Base-by-base conservation (phyloP, 2,888 invertebrate genomes). In the Hecatera dysodea region DNA sequence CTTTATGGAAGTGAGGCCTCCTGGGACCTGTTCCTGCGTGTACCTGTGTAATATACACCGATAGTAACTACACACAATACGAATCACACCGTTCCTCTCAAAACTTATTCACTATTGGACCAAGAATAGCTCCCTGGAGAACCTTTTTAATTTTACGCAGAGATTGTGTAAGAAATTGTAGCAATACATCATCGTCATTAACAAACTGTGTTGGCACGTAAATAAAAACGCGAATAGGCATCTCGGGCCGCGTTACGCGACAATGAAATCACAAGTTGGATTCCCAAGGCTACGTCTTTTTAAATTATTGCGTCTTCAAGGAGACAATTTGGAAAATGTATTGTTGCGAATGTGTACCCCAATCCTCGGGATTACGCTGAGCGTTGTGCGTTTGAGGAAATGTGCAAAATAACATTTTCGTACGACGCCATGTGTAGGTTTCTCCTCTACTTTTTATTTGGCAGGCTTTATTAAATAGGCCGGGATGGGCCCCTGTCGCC, bases 291-390 rank as follows among this genome's bases (percentile, higher is more conserved):
- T 78, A 56, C 86, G 87, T 87, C 87, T 91, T 91, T 91, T 93
- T 90, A 93, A 93, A 93, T 93, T 91, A 94, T 94, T 89, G 90
- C 93, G 90, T 90, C 89, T 93, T 93, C 91, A 91, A 88, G 91
- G 89, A 91, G 91, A 94, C 94, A 93, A 94, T 94, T 94, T 92
- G 83, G 89, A 83, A 89, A 93, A 94, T 92, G 93, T 93, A 93
- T 94, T 88, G 90, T 90, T 83, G 88, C 80, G 85, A 86, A 87
- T 88, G 87, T 86, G 87, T 88, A 87, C 86, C 87, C 87, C 88
- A 88, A 91, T 90, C 90, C 89, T 72, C 78, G 83, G 90, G 92
- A 93, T 94, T 93, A 93, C 89, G 84, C 81, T 86, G 82, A 84
- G 87, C 86, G 88, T 74, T 84, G 87, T 83, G 86, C 88, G 91